Percentiles rank a stretch among this genome's conserved stretches.
phyloP scores from a whole-genome alignment of 2,888 invertebrate species.

The Oxyscelio sp. region DNA sequence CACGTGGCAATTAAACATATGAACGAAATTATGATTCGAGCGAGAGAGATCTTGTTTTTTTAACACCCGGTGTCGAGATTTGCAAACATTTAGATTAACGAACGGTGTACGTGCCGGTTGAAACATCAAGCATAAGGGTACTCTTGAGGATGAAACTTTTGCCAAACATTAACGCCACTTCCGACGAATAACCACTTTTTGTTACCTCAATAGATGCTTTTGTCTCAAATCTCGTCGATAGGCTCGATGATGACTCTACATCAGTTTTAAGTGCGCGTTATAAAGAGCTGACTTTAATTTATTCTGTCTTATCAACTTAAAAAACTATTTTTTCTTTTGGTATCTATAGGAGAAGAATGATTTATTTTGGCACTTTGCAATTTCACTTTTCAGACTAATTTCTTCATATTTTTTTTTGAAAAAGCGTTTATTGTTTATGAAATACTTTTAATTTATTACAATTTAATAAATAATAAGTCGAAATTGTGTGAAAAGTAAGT shows the following conservation, averaged over 20 bases:
- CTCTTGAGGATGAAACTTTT: constrained; percentile 36
- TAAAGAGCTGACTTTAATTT: constrained; percentile 1
- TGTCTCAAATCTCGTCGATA: constrained; percentile 11
- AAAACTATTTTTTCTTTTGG: no score
- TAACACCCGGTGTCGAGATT: neutral
- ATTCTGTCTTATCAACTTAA: no score
- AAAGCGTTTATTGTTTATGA: no score
- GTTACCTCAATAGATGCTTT: constrained; percentile 49
- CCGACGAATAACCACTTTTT: constrained; percentile 57
- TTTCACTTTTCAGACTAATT: no score
- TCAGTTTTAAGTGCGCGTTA: constrained; percentile 19
- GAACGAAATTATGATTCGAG: neutral
- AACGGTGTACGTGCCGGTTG: constrained; percentile 50
- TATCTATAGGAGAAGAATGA: no score
- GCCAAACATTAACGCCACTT: constrained; percentile 47
- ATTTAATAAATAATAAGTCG: no score
- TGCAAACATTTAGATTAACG: constrained; percentile 21
- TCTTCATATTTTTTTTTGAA: no score
- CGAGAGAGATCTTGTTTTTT: neutral
- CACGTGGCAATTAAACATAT: neutral
- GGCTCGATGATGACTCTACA: constrained; percentile 6
- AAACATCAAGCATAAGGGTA: constrained; percentile 55
- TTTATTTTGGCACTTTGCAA: no score
- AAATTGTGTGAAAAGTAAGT: no score
- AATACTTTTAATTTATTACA: no score